Conservation (phyloP, 1,140 invertebrate species). For the Sipha flava region DNA sequence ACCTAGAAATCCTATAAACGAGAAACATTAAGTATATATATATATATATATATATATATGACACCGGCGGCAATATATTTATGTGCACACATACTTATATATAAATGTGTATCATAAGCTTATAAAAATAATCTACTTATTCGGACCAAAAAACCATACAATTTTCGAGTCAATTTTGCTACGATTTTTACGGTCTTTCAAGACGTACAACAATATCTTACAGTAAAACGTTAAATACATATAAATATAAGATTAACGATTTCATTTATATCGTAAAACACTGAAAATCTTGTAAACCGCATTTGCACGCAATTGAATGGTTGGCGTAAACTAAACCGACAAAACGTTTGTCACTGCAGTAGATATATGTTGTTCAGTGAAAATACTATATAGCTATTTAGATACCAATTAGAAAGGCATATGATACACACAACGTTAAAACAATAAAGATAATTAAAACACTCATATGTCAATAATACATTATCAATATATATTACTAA, state of each 20-base stretch:
- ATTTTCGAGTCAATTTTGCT: background rate
- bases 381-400: background rate
- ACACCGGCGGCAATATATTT: no score
- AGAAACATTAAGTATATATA: no score
- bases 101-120: background rate
- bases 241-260: no score
- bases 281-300: no score
- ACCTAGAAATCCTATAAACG: no score
- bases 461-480: background rate
- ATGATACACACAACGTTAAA: background rate
- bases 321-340: background rate
- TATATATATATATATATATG: no score
- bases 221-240: no score
- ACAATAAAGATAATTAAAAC: background rate
- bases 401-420: background rate
- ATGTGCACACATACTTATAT: background rate
- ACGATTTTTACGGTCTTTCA: conserved; percentile 7
- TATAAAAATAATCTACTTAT: background rate
- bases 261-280: no score
- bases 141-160: conserved; percentile 21
- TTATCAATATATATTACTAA: conserved; percentile 28
- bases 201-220: no score
- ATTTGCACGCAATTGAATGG: background rate
- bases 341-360: background rate
- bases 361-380: background rate